Evolutionary conservation across 2,797 vertebrate genomes (phyloP).

Genomic region (Sebastes iracundus): DNA sequence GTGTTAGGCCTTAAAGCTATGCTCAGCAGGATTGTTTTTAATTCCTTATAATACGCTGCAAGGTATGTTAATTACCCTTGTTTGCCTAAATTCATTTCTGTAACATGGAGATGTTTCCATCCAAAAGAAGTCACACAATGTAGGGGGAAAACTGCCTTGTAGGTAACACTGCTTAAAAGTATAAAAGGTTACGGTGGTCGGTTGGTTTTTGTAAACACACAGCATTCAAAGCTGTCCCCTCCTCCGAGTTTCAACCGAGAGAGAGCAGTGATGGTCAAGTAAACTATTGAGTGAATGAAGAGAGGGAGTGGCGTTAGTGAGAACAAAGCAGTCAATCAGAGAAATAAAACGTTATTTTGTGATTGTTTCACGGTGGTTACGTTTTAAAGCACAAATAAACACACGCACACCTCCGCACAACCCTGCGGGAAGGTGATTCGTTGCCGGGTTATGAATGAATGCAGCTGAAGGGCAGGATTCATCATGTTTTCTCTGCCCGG

Average conservation of each 20-base stretch:
- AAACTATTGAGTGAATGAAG: no score
- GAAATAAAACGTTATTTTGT: no score
- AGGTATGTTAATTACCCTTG: background rate
- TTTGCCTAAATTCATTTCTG: background rate
- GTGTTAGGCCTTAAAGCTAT: background rate
- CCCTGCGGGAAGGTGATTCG: background rate
- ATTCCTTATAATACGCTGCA: background rate
- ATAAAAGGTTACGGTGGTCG: accelerated
- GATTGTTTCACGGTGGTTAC: background rate
- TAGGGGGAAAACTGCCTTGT: background rate
- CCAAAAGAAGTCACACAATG: background rate
- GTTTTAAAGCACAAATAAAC: background rate
- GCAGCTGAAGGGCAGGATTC: no score
- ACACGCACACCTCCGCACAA: background rate
- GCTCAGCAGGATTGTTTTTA: background rate
- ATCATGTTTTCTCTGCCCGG: background rate
- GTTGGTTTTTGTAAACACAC: background rate
- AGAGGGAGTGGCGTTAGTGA: no score
- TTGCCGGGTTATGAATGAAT: background rate
- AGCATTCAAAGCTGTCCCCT: background rate
- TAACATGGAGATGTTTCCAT: background rate
- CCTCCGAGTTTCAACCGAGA: no score
- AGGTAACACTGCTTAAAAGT: background rate
- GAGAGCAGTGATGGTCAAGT: no score
- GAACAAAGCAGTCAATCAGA: no score